Conservation (phyloP, 2,888 invertebrate species). For the Laspeyria flexula region DNA sequence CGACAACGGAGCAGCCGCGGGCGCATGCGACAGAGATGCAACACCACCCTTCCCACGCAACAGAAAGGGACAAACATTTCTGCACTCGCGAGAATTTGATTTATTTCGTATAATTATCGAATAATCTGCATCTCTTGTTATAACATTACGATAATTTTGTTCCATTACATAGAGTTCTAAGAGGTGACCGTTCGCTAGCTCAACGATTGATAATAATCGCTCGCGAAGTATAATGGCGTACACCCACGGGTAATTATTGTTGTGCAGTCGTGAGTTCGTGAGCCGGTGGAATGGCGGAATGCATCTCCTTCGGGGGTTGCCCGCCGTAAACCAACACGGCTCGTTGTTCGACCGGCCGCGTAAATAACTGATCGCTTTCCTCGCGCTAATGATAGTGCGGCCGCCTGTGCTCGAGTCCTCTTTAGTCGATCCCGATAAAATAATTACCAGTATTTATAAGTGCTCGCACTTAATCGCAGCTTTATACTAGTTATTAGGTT, state of each 20-base stretch:
- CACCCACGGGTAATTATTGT: conserved; percentile 87
- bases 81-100: conserved; percentile 77
- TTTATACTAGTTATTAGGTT: conserved; percentile 67
- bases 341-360: conserved; percentile 60
- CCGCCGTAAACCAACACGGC: conserved; percentile 82
- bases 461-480: conserved; percentile 74
- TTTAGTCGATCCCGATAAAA: conserved; percentile 79
- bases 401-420: conserved; percentile 71
- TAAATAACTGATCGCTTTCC: conserved; percentile 84
- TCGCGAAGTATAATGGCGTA: conserved; percentile 86
- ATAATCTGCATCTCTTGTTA: conserved; percentile 85
- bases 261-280: conserved; percentile 86
- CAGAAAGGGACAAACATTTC: conserved; percentile 58
- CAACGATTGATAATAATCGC: conserved; percentile 86
- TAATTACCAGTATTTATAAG: conserved; percentile 83
- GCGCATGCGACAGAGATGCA: conserved; percentile 59
- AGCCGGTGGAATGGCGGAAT: conserved; percentile 82
- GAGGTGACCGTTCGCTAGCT: conserved; percentile 83
- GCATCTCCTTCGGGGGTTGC: conserved; percentile 86
- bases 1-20: conserved; percentile 68
- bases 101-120: conserved; percentile 84
- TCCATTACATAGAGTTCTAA: conserved; percentile 82
- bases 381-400: conserved; percentile 83
- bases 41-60: conserved; percentile 34
- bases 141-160: conserved; percentile 84